Base-by-base conservation (phyloP, 2,113 vertebrate genomes). In the Octodon degus region DNA sequence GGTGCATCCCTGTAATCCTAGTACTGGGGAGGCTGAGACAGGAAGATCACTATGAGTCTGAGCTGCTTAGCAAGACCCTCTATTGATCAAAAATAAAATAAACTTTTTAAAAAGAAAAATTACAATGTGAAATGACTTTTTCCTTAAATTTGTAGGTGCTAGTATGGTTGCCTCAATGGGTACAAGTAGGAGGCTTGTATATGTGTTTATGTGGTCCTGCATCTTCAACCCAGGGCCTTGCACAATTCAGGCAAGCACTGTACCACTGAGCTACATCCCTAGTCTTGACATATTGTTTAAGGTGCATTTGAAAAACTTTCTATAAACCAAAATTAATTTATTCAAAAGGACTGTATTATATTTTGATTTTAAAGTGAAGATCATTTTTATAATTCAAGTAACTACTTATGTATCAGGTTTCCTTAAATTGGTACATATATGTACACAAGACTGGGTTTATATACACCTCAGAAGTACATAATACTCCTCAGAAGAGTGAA, bases 301-400 rank as follows among this genome's bases (percentile, higher is more conserved):
- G 62, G 16, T 74, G 3, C 65, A 88, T 60, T 74, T 72, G 9
- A 88, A 72, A 85, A 58, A 60, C 47, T 87, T 95, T 97, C 90
- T 76, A 14, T 74, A 82, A 87, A 77, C 92, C 90, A 79, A 96
- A 86, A 89, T 90, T 55, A 65, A 81, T 76, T 87, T 90, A 81
- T 92, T 95, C 40, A 88, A 94, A 87, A n/a, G 79, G 12, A 67
- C 10, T 27, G 17, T 81, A 37, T 63, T 84, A 22, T 76, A 87
- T 30, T 72, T 93, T 67, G 40, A 76, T 90, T 95, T 95, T 80
- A 91, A 95, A 95, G 84, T 82, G 86, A 92, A 96, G 58, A 62
- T n/a, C n/a, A 89, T 72, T 90, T 94, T 91, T 83, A 86, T 94
- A 74, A 40, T 14, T 20, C 24, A 96, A 67, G 32, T 3, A 53